A percentile compares a stretch with the other conserved stretches of the same genome.
Conservation (phyloP, 37 sponge, comb jelly and placozoan species). For the Theonella swinhoei region DNA sequence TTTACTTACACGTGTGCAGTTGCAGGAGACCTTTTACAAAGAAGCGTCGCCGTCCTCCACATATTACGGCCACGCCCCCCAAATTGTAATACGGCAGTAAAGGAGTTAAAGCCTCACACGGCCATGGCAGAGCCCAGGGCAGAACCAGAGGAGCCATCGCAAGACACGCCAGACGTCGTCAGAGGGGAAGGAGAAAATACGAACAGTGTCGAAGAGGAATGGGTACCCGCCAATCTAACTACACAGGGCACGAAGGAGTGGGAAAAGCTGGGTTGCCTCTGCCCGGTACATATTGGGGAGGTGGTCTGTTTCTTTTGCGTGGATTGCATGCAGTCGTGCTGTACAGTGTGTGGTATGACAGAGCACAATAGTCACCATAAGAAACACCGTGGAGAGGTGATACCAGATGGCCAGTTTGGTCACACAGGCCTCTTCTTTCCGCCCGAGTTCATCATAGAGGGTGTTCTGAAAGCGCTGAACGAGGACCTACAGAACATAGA, state of each 20-base stretch:
- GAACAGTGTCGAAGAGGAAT: not conserved
- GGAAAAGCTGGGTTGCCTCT: conserved; percentile 36
- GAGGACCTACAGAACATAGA: conserved; percentile 50
- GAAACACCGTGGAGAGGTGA: not conserved
- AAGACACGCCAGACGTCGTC: not conserved
- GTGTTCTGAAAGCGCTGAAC: conserved; percentile 33
- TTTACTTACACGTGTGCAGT: not conserved
- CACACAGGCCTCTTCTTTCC: conserved; percentile 58
- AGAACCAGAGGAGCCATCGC: not conserved
- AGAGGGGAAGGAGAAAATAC: no score
- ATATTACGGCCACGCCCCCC: not conserved
- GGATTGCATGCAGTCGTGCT: conserved; percentile 29
- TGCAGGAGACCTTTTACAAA: not conserved
- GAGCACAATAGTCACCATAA: conserved; percentile 33
- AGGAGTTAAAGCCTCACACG: not conserved
- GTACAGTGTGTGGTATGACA: conserved; percentile 42
- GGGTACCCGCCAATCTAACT: not conserved
- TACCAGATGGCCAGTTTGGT: conserved; percentile 52
- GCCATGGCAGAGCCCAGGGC: not conserved
- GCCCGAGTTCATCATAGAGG: conserved; percentile 50
- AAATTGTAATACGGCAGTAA: not conserved
- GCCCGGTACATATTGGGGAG: conserved; percentile 45
- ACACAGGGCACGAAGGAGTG: conserved; percentile 5
- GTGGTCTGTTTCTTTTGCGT: conserved; percentile 37
- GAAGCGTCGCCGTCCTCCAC: not conserved